A percentile compares a stretch with the other conserved stretches of the same genome.
Evolutionary conservation across 1,140 invertebrate species (phyloP).

Genomic region (Ceratina japonica): DNA sequence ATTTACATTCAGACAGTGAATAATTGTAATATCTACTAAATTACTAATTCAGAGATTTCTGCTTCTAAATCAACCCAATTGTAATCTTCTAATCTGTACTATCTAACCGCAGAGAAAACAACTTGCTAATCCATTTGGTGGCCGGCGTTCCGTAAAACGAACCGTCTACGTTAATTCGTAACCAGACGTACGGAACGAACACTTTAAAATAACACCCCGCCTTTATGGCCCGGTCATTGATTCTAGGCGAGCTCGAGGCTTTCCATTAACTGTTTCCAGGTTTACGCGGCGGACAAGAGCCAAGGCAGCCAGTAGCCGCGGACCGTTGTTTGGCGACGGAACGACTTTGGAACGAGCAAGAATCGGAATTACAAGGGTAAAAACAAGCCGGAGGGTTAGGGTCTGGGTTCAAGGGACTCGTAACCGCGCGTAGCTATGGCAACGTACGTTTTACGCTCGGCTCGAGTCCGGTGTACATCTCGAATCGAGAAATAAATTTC

Average conservation of each 20-base stretch:
- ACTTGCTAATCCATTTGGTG: conserved; percentile 1
- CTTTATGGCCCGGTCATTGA: not conserved
- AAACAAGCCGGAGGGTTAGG: conserved; percentile 3
- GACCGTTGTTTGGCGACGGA: not conserved
- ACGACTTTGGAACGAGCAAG: conserved; percentile 23
- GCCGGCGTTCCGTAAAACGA: not conserved
- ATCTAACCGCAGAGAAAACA: not conserved
- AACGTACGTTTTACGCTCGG: conserved; percentile 50
- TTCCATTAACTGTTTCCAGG: not conserved
- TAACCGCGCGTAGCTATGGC: conserved; percentile 44
- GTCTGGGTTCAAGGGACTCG: conserved; percentile 29
- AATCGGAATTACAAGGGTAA: conserved; percentile 34
- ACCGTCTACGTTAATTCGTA: conserved; percentile 35
- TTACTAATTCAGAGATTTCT: too few species aligned
- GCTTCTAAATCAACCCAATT: too few species aligned
- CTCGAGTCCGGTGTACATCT: conserved; percentile 13
- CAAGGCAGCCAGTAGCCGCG: not conserved
- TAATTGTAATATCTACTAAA: too few species aligned
- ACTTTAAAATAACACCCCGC: conserved; percentile 9
- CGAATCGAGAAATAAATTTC: conserved; percentile 55
- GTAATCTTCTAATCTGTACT: too few species aligned
- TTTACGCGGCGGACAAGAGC: too few species aligned
- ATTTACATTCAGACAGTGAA: too few species aligned
- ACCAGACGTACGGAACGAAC: not conserved
- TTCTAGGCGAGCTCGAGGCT: not conserved